These are phyloP conservation scores for Eunapius fragilis DNA, from an alignment of 37 sponge, comb jelly and placozoan genomes.

Conservation along the genomic window DNA sequence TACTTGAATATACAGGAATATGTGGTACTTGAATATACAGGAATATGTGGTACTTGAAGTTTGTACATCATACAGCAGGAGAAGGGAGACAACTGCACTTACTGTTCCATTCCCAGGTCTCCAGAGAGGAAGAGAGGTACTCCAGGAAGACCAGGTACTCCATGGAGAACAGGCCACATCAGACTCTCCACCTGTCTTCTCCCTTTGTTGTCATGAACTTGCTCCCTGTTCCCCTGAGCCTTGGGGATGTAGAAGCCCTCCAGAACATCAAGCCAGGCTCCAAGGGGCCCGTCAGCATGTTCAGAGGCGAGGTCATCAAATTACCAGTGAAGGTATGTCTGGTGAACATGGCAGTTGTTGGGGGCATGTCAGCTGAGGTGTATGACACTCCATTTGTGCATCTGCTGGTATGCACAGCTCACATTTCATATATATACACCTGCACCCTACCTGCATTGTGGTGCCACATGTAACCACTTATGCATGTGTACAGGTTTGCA, in stretches of 20 bases:
- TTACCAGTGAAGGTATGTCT: not conserved
- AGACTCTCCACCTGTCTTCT: conserved; percentile 44
- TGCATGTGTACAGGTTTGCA: too few relatives aligned
- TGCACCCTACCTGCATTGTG: too few relatives aligned
- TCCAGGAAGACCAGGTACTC: not conserved
- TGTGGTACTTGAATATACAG: too few relatives aligned
- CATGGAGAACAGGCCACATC: conserved; percentile 27
- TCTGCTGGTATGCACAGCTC: too few relatives aligned
- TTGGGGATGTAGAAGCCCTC: not conserved
- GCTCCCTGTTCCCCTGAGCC: conserved; percentile 36
- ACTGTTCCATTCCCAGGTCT: not conserved
- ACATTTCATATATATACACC: too few relatives aligned
- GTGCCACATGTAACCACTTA: too few relatives aligned
- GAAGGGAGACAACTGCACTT: too few relatives aligned
- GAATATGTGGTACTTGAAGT: too few relatives aligned
- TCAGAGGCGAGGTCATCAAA: not conserved
- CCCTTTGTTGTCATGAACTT: conserved; percentile 69
- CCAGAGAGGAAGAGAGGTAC: conserved; percentile 13
- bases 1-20: too few relatives aligned
- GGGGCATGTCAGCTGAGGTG: not conserved
- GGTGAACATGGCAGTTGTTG: too few relatives aligned
- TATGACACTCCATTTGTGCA: not conserved
- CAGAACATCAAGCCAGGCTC: not conserved
- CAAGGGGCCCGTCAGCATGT: not conserved
- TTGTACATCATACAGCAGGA: too few relatives aligned